Base-by-base conservation (phyloP, 2,113 vertebrate genomes). In the Neotoma lepida region DNA sequence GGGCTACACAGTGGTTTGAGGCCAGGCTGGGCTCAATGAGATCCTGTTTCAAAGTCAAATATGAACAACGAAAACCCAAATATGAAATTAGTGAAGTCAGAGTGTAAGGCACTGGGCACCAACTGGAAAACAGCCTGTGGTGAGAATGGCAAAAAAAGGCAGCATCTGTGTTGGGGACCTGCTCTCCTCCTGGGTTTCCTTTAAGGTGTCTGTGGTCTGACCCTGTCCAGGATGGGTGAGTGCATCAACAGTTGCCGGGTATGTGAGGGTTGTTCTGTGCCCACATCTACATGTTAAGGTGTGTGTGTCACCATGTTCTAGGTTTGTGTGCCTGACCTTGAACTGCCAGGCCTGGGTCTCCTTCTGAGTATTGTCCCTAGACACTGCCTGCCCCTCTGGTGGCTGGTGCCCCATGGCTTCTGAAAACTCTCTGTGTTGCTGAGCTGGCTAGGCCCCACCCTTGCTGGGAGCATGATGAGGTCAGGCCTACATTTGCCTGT, bases 241-340 rank as follows among this genome's bases (percentile, higher is more conserved):
- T 1, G 0, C 24, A 13, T 7, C 24, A 35, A 28, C 22, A 3
- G 2, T 4, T 39, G 66, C 70, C 0, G 0, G 70, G 70, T 2
- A 24, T 4, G 9, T 61, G n/a, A 12, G 0, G 3, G 12, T 54
- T 61, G 20, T 51, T 41, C 44, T n/a, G 54, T 30, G 33, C 28
- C 30, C 46, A 10, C 9, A 3, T 46, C 73, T 30, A n/a, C 12
- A 26, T 20, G 46, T 44, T 71, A 30, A 70, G 1, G 8, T 22
- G 17, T 33, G 26, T 8, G 1, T 49, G 28, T 24, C 6, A 8
- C 78, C 30, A 4, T 46, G n/a, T 33, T 18, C 2, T 7, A 46
- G 30, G 63, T 35, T 2, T 9, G 46, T 14, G 0, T 76, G 41
- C 74, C n/a, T 76, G 86, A 90, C 41, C 13, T 20, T 39, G 61